Percentiles rank a stretch among this genome's conserved stretches.
These are phyloP conservation scores for Pelvicachromis taeniatus DNA, from an alignment of 2,113 vertebrate genomes.

Conservation along the genomic window DNA sequence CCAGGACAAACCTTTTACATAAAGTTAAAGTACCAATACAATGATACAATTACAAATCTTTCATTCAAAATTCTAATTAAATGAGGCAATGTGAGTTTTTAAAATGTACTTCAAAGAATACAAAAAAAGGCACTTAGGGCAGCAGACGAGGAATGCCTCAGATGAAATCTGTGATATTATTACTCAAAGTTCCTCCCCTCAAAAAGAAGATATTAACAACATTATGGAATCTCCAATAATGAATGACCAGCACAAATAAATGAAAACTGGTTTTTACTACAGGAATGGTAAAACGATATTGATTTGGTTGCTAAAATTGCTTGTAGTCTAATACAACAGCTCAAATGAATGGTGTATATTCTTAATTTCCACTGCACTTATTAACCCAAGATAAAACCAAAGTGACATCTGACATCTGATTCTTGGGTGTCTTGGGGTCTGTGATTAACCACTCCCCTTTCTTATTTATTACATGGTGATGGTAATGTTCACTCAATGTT, in stretches of 20 bases:
- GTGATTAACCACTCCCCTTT: background rate
- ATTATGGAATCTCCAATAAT: background rate
- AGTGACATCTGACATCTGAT: fast-evolving
- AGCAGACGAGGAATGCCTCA: background rate
- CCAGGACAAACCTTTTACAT: background rate
- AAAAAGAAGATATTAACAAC: background rate
- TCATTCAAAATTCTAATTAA: background rate
- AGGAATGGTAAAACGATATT: background rate
- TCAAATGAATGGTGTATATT: background rate
- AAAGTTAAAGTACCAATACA: background rate
- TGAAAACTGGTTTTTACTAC: background rate
- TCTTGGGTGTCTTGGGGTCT: background rate
- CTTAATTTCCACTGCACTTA: background rate
- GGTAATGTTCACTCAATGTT: background rate
- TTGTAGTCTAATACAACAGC: background rate
- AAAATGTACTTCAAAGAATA: background rate
- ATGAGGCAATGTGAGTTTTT: background rate
- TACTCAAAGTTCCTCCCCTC: background rate
- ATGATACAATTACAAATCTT: background rate
- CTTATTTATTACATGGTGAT: background rate
- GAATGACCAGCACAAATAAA: background rate
- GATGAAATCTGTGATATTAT: background rate
- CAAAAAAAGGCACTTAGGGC: background rate
- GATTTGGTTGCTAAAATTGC: background rate
- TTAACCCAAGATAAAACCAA: background rate